Evolutionary conservation across 2,797 vertebrate species (phyloP), one percentile per base, ranked within the genome.

Genomic region (Arctocebus calabarensis): DNA sequence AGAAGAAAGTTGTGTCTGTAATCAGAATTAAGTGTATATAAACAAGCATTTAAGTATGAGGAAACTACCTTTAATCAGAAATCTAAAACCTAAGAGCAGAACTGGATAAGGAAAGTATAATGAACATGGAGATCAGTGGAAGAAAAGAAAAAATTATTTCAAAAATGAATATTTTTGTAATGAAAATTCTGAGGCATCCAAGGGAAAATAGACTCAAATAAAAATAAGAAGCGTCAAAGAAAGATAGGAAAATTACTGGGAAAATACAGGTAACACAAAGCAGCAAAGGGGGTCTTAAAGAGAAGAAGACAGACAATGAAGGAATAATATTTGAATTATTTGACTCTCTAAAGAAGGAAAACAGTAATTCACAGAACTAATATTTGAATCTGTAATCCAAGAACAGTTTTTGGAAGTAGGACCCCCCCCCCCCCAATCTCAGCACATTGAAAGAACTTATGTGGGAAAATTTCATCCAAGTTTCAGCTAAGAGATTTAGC

Each of bases 1-100:
- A 75, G 81, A 8, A 37, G 34, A 86, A 77, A 62, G 29, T 40
- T 88, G 4, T 85, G 7, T 45, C 22, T 81, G 9, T 1, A 37
- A 78, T 32, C 10, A 68, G 29, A 93, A 79, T 90, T 73, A 34
- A 68, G 16, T 70, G 20, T 55, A 78, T 8, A 81, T 23, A 85
- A 55, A 17, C 27, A 70, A 89, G 27, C 40, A 91, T 52, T 45
- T 88, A 73, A 79, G 57, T 29, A 55, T 90, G 57, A 79, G 74
- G 75, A 57, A 92, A 37, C 25, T 3, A 37, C 9, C 19, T 73
- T 86, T 89, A 64, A 66, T 88, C 23, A 70, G 27, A 66, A 91
- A 81, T 71, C 91, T 79, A 48, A 77, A 75, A 70, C 55, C 13
- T 75, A 71, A 91, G 89, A 82, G 17, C 27, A 62, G n/a, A 75